phyloP scores from a whole-genome alignment of 2,797 vertebrate genomes.

The Pipistrellus pygmaeus region DNA sequence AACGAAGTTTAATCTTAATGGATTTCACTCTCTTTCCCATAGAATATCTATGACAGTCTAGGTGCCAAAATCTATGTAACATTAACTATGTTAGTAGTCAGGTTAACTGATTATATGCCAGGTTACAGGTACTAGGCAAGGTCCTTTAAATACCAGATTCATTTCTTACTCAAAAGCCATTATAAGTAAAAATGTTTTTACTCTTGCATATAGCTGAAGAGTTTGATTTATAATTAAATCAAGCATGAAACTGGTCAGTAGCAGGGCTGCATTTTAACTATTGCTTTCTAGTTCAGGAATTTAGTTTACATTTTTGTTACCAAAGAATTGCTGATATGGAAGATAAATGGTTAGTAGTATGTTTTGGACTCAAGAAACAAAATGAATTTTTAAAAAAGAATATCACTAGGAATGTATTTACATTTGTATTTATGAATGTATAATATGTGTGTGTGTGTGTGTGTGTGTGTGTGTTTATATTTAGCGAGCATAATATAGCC shows the following conservation, averaged over 20 bases:
- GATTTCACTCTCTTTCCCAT: neutral
- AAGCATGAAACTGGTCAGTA: neutral
- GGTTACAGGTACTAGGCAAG: neutral
- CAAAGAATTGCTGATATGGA: neutral
- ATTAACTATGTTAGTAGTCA: neutral
- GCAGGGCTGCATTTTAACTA: neutral
- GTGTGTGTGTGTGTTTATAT: neutral
- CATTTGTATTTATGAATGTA: neutral
- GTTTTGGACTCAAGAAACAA: neutral
- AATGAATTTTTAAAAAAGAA: neutral
- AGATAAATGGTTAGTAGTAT: neutral
- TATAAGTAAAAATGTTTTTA: neutral
- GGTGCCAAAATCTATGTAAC: slow-evolving; percentile 1
- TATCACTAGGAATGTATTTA: neutral
- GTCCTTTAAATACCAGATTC: neutral
- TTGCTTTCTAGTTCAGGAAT: neutral
- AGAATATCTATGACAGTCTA: neutral
- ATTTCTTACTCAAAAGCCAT: neutral
- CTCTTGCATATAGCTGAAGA: neutral
- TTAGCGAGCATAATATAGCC: neutral
- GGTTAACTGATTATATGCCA: neutral
- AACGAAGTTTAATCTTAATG: neutral
- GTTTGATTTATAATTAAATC: neutral
- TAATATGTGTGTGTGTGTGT: neutral
- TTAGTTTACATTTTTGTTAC: neutral